Evolutionary conservation across 1,140 invertebrate genomes (phyloP), one percentile per base, ranked within the genome.

Genomic region (Drosophila eugracilis): DNA sequence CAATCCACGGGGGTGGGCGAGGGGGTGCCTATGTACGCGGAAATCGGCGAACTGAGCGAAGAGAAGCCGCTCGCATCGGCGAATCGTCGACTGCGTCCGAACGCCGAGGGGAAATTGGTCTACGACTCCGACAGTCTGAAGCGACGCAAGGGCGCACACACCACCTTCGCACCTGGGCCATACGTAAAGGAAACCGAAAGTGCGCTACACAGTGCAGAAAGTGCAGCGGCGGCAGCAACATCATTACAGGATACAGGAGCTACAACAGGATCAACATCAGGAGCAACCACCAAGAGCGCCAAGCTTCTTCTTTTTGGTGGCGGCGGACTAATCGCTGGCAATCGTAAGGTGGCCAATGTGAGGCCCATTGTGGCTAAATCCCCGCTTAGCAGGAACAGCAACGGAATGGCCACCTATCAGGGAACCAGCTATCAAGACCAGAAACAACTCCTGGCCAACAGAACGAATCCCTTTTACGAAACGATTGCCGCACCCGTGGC

Each of bases 101-200:
- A 97, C 91, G 95, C 97, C 1, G 96, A 97, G 78, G 97, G 97
- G 12, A 96, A 96, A 93, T 96, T 98, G 41, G 95, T 98, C 37
- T 98, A 96, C 90, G 96, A 96, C 55, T 98, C 97, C 1, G 97
- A 98, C 77, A 97, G 96, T 89, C 92, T 98, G 53, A 95, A 95
- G 89, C 93, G 96, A 81, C 93, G 95, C 85, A 96, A 97, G 93
- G 95, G 95, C 47, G 94, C 95, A 9, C 95, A 97, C 75, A 96
- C 96, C 5, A 97, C 96, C 17, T 97, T 97, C 83, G 96, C 96
- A 93, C 96, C 96, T 67, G 96, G 96, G 90, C 95, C 95, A 36
- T 95, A 94, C 81, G 95, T 96, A 30, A 95, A 95, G 92, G 94
- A 95, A 84, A 93, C 93, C 42, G 92, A 93, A 59, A 90, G 83